A percentile compares a stretch with the other conserved stretches of the same genome.
Evolutionary conservation across 2,113 vertebrate species (phyloP).

Genomic region (Alouatta palliata): DNA sequence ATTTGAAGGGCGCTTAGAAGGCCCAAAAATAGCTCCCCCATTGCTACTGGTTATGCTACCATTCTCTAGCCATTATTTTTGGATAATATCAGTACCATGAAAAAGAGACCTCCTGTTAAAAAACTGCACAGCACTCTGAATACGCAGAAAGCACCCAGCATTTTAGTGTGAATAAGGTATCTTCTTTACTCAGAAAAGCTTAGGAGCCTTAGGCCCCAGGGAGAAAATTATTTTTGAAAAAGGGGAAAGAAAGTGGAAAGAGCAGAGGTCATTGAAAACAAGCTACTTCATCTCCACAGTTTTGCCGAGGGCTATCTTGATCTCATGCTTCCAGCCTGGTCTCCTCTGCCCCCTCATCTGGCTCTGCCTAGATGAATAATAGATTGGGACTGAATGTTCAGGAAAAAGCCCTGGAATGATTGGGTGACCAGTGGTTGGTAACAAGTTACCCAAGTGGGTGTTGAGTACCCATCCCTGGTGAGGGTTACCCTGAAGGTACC

Average conservation of each 20-base stretch:
- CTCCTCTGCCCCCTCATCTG: not conserved
- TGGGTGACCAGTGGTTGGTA: not conserved
- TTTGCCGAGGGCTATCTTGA: constrained; percentile 42
- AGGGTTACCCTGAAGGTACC: not conserved
- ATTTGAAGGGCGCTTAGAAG: not conserved
- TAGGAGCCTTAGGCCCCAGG: not conserved
- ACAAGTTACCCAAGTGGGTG: not conserved
- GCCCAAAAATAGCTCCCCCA: fast-evolving
- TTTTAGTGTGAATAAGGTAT: not conserved
- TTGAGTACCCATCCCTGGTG: not conserved
- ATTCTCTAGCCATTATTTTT: constrained; percentile 13
- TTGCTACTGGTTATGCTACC: not conserved
- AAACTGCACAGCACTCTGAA: not conserved
- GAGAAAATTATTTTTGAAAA: constrained; percentile 55
- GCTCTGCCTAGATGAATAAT: constrained; percentile 49
- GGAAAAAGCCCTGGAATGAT: not conserved
- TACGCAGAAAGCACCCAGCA: not conserved
- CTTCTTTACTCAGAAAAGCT: not conserved
- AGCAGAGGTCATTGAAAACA: constrained; percentile 43
- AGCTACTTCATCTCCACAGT: not conserved
- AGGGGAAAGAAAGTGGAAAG: not conserved
- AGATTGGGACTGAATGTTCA: not conserved
- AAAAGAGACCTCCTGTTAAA: not conserved
- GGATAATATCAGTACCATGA: not conserved
- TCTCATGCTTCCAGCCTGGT: not conserved